Evolutionary conservation across 2,113 vertebrate species (phyloP).

Genomic region (Circaetus gallicus): DNA sequence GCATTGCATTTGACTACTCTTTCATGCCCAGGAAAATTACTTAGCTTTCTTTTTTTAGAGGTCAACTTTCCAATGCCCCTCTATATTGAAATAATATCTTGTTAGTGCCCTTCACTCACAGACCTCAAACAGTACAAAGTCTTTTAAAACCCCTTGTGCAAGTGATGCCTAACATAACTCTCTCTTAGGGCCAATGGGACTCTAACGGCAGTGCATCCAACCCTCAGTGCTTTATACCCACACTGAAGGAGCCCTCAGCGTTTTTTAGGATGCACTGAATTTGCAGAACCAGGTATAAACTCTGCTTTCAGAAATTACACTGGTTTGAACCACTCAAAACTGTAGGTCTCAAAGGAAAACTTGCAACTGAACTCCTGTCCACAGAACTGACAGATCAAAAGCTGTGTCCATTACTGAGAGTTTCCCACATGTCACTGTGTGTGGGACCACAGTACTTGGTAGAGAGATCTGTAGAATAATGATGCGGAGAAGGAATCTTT

Average conservation of each 20-base stretch:
- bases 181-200: not conserved
- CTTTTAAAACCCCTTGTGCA: not conserved
- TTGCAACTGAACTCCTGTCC: not conserved
- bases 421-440: not conserved
- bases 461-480: not conserved
- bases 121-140: not conserved
- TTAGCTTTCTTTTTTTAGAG: not conserved
- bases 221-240: not conserved
- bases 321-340: not conserved
- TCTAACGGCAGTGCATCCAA: not conserved
- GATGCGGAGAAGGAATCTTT: not conserved
- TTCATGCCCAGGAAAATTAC: not conserved
- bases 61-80: not conserved
- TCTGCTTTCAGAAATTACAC: not conserved
- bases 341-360: not conserved
- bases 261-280: not conserved
- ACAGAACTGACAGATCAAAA: not conserved
- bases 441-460: not conserved
- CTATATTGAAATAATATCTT: not conserved
- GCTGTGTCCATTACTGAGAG: not conserved
- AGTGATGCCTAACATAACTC: not conserved
- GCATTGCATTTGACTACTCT: not conserved
- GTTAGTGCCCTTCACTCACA: not conserved
- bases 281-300: not conserved
- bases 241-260: not conserved